Evolutionary conservation across 2,888 invertebrate genomes (phyloP).

Genomic region (Coleophora flavipennella): DNA sequence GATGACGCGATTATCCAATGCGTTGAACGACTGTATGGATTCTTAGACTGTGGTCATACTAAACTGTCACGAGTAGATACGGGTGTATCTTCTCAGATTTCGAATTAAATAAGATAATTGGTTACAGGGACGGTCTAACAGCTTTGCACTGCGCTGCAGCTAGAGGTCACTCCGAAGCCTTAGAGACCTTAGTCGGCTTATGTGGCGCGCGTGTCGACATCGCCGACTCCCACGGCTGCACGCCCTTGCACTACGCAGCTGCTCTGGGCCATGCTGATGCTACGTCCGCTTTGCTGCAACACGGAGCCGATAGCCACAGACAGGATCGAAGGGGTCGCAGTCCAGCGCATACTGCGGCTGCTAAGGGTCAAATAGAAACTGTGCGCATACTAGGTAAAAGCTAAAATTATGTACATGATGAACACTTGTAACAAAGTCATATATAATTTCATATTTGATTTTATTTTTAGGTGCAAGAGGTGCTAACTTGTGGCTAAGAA

Average conservation of each 20-base stretch:
- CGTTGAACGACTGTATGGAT: too few species aligned
- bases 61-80: too few species aligned
- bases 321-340: conserved; percentile 94
- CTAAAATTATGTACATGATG: too few species aligned
- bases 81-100: too few species aligned
- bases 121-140: conserved; percentile 93
- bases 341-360: conserved; percentile 95
- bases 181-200: conserved; percentile 88
- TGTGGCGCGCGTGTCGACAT: conserved; percentile 92
- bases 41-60: too few species aligned
- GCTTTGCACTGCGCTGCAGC: conserved; percentile 98
- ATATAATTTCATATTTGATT: too few species aligned
- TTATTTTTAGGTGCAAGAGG: conserved; percentile 74
- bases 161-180: conserved; percentile 92
- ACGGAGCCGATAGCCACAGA: conserved; percentile 92
- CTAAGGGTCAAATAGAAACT: conserved; percentile 94
- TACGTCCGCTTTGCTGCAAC: conserved; percentile 88
- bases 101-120: too few species aligned
- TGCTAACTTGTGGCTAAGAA: conserved; percentile 92
- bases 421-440: too few species aligned
- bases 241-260: conserved; percentile 96
- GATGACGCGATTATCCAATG: too few species aligned
- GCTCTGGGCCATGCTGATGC: conserved; percentile 97
- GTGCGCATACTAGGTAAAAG: conserved; percentile 79
- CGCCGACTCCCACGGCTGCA: conserved; percentile 94